Evolutionary conservation across 2,113 vertebrate genomes (phyloP).

Genomic region (Paradoxurus hermaphroditus): DNA sequence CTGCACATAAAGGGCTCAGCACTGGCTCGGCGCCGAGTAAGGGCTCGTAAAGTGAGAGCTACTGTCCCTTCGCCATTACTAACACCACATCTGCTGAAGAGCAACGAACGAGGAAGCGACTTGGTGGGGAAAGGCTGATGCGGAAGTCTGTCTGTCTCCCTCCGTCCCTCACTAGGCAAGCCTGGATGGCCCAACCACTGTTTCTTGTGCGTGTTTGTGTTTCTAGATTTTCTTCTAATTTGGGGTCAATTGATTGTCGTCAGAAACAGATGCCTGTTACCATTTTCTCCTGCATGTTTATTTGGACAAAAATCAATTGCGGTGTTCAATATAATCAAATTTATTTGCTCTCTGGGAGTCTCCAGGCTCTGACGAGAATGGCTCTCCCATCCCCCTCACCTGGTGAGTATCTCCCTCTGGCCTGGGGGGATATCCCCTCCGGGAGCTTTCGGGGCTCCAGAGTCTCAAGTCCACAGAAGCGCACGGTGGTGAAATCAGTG

Average conservation of each 20-base stretch:
- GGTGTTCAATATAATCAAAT: slow-evolving; percentile 47
- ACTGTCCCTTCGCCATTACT: background rate
- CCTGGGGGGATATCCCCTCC: background rate
- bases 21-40: background rate
- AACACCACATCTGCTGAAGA: too few relatives aligned
- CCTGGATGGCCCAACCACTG: background rate
- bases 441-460: background rate
- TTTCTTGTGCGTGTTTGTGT: slow-evolving; percentile 48
- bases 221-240: slow-evolving; percentile 51
- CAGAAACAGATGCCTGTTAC: slow-evolving; percentile 35
- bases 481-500: rapidly evolving
- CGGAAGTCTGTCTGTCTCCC: background rate
- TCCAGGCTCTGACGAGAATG: background rate
- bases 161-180: background rate
- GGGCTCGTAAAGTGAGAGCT: background rate
- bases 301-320: slow-evolving; percentile 69
- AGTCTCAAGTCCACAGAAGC: background rate
- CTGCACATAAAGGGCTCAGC: background rate
- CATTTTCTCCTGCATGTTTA: slow-evolving; percentile 62
- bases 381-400: rapidly evolving
- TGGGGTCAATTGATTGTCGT: slow-evolving; percentile 46
- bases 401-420: background rate
- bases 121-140: background rate
- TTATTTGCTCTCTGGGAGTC: slow-evolving; percentile 39
- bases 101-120: background rate